Conservation (phyloP, 2,888 invertebrate species). For the Lasius fuliginosus region DNA sequence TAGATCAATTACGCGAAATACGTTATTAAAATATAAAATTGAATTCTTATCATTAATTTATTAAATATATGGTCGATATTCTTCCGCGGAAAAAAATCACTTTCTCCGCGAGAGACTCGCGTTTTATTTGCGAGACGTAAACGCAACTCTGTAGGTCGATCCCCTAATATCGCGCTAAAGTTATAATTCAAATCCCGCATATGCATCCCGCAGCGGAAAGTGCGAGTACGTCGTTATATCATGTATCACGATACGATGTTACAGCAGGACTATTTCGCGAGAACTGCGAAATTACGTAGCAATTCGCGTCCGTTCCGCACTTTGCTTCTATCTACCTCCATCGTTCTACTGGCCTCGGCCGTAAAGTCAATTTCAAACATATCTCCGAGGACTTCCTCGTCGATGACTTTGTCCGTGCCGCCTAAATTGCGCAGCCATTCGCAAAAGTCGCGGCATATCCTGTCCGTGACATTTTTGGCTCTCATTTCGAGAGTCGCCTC, state of each 20-base stretch:
- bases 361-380: conserved; percentile 87
- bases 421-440: conserved; percentile 88
- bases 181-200: conserved; percentile 45
- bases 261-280: conserved; percentile 10
- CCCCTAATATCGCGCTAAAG: conserved; percentile 20
- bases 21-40: background rate
- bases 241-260: conserved; percentile 30
- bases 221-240: conserved; percentile 33
- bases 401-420: conserved; percentile 86
- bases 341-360: conserved; percentile 81
- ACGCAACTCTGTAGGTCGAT: background rate
- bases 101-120: background rate
- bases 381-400: conserved; percentile 87
- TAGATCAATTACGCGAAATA: background rate
- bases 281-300: background rate
- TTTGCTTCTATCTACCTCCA: conserved; percentile 76
- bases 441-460: conserved; percentile 88
- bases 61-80: background rate
- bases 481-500: conserved; percentile 81
- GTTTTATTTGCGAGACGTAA: conserved; percentile 27
- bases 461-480: conserved; percentile 78
- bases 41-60: background rate
- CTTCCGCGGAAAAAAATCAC: background rate
- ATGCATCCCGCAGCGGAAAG: conserved; percentile 23
- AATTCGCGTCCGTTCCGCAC: background rate